Evolutionary conservation across 2,888 invertebrate genomes (phyloP), one percentile per base, ranked within the genome.

Genomic region (Ectemnius lituratus): DNA sequence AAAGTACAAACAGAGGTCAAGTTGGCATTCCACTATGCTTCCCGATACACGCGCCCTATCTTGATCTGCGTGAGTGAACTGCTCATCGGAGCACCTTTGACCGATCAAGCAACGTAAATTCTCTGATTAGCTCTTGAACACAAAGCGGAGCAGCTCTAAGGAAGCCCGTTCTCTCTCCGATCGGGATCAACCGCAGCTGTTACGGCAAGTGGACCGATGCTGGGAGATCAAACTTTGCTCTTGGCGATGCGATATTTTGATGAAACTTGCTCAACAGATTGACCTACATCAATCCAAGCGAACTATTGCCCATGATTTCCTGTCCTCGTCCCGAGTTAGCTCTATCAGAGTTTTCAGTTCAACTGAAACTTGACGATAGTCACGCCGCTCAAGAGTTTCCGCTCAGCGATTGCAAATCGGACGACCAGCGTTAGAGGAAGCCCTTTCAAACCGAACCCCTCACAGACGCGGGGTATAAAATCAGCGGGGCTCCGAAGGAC

Each of bases 31-130:
- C 37, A 59, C 60, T 57, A 60, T 28, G 64, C 63, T 67, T 27
- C 64, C 61, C 67, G 62, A 62, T 75, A 61, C 47, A 20, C 37
- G 20, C 68, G 62, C 70, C 56, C 52, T 58, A 23, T 68, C 62
- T 71, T 52, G n/a, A 61, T 52, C 52, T 45, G 58, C 66, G 58
- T 52, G 67, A 46, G 62, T 59, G 58, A 45, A 56, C 47, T 46
- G 60, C 37, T 57, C 67, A 58, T 45, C 57, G 23, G 5, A 59
- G 57, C 70, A 76, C 78, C 86, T 87, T 87, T 87, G 87, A 87
- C 75, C 83, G 84, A 78, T 79, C 82, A 76, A 83, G 82, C 83
- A 84, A 82, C 79, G 78, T 85, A 85, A 87, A 85, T 87, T 85
- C 82, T 76, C 78, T 86, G 86, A 87, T 87, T 87, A 81, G 83